Evolutionary conservation across 2,113 vertebrate genomes (phyloP).

Genomic region (Pitta sordida): DNA sequence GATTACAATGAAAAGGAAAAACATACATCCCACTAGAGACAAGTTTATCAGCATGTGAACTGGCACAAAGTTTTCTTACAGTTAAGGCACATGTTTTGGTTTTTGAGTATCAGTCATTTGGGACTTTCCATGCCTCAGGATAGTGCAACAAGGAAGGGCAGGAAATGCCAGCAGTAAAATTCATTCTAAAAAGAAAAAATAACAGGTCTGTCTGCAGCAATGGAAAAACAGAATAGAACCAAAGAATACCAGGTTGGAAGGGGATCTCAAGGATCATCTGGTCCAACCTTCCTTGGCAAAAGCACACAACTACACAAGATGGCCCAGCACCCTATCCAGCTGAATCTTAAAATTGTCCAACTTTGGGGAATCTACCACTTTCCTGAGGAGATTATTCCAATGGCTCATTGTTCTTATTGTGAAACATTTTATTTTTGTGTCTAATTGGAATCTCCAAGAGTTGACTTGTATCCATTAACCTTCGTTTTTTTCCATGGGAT

Average conservation of each 20-base stretch:
- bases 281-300: not conserved
- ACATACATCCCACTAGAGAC: not conserved
- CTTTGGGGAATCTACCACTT: rapidly evolving
- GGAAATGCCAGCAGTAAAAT: not conserved
- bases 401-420: not conserved
- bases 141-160: not conserved
- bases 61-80: not conserved
- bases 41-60: not conserved
- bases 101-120: not conserved
- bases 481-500: not conserved
- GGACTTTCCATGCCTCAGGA: not conserved
- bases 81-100: not conserved
- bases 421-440: not conserved
- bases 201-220: not conserved
- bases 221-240: not conserved
- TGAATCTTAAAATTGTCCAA: not conserved
- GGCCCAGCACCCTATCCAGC: not conserved
- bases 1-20: not conserved
- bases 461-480: not conserved
- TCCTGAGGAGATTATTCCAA: not conserved
- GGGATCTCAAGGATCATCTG: not conserved
- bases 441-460: not conserved
- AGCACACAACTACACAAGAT: not conserved
- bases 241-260: not conserved
- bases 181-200: not conserved